Percentiles rank a stretch among this genome's conserved stretches.
Evolutionary conservation across 2,888 invertebrate genomes (phyloP).

Genomic region (Amblyteles armatorius): DNA sequence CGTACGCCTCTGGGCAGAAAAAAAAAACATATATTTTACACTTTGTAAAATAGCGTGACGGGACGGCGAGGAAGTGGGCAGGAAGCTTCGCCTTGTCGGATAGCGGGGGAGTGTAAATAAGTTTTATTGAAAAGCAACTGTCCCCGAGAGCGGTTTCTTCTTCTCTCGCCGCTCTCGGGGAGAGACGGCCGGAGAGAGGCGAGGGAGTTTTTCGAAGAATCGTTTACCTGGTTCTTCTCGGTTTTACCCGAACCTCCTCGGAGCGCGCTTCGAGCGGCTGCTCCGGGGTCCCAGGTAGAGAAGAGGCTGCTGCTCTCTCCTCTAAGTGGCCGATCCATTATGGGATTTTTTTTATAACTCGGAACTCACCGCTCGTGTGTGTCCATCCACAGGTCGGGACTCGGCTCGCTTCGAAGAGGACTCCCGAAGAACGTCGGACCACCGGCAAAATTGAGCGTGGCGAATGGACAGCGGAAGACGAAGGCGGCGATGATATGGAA

Average conservation of each 20-base stretch:
- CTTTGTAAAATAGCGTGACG: slow-evolving; percentile 46
- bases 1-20: slow-evolving; percentile 12
- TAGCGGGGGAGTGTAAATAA: slow-evolving; percentile 57
- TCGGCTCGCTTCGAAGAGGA: slow-evolving; percentile 81
- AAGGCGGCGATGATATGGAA: slow-evolving; percentile 83
- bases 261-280: background rate
- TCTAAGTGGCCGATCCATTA: slow-evolving; percentile 9
- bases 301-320: background rate
- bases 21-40: slow-evolving; percentile 51
- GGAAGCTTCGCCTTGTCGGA: slow-evolving; percentile 12
- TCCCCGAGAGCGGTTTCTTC: slow-evolving; percentile 46
- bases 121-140: slow-evolving; percentile 65
- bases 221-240: slow-evolving; percentile 59
- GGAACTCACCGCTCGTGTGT: slow-evolving; percentile 1
- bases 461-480: slow-evolving; percentile 77
- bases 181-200: background rate
- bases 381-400: slow-evolving; percentile 77
- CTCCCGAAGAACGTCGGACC: slow-evolving; percentile 73
- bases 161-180: background rate
- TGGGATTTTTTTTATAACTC: slow-evolving; percentile 16
- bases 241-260: slow-evolving; percentile 29
- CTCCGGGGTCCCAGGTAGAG: slow-evolving; percentile 39
- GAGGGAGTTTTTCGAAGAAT: slow-evolving; percentile 50
- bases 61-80: slow-evolving; percentile 25
- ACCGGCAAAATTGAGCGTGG: slow-evolving; percentile 68